Evolutionary conservation across 1,140 invertebrate species (phyloP), one percentile per base, ranked within the genome.

Genomic region (Odontomachus brunneus): DNA sequence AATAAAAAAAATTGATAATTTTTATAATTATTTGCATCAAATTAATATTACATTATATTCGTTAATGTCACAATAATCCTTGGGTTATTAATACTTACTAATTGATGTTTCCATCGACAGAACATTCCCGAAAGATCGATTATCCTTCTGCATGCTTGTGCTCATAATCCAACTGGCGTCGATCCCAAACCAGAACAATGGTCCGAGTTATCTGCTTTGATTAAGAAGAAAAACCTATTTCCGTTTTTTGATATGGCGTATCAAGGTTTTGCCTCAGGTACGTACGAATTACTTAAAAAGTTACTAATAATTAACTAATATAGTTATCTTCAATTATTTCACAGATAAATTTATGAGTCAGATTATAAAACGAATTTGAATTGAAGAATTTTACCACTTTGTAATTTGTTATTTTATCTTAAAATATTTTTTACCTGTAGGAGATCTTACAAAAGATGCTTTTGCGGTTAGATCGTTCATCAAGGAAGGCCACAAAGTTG

Each of bases 161-260:
- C 99, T 44, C 99, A 99, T 94, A 99, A 99, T 95, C 99, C 99
- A 12, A 99, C 99, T 66, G 99, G 99, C 63, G 98, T 99, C 48
- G 98, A 99, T 95, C 98, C 98, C n/a, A 97, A 95, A 91, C 95
- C 96, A 19, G 97, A 99, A 86, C 98, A 99, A 93, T 99, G 99
- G 99, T 96, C 96, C 60, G 95, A 98, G 92, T 93, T 97, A 3
- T 96, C 96, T 0, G 72, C 94, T 90, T 91, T 97, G 1, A 96
- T 99, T 24, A 98, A 98, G 92, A 95, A 97, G 71, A 96, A 94
- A 84, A 97, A 99, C 72, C 94, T 99, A 3, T 99, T 98, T 91
- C 98, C 98, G n/a, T 99, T 98, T 95, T 99, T 99, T 93, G 99
- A 99, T 94, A 99, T 99, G 97, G 99, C 99, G 29, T 99, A 99